These are phyloP conservation scores for Pocillopora meandrina DNA, from an alignment of 92 coral and sea anemone species.

Conservation along the genomic window DNA sequence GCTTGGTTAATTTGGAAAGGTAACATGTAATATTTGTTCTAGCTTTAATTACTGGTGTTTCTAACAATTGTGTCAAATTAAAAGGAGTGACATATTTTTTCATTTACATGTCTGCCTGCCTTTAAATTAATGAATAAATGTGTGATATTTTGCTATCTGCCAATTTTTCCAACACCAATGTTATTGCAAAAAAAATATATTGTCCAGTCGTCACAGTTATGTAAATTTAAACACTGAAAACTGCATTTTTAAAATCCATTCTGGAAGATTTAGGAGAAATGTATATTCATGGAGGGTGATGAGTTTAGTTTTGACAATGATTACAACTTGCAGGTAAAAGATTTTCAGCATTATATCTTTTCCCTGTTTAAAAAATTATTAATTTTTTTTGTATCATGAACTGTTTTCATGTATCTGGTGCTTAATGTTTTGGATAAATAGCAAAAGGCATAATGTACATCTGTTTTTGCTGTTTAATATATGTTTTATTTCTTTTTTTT, in stretches of 20 bases:
- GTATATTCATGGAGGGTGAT: neutral
- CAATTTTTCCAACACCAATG: neutral
- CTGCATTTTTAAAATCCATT: neutral
- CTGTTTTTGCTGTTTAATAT: neutral
- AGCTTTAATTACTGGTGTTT: neutral
- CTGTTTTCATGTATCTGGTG: neutral
- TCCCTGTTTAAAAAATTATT: neutral
- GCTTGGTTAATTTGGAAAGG: neutral
- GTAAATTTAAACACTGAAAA: conserved; percentile 20
- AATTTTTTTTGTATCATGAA: neutral
- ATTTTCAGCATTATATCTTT: neutral
- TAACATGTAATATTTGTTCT: neutral
- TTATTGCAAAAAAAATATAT: neutral
- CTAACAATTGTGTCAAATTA: neutral
- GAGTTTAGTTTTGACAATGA: too few relatives aligned
- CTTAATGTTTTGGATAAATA: neutral
- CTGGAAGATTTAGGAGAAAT: neutral
- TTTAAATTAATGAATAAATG: neutral
- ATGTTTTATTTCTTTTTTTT: neutral
- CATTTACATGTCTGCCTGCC: too few relatives aligned
- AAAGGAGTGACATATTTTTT: too few relatives aligned
- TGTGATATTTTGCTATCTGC: neutral
- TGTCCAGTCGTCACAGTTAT: conserved; percentile 2
- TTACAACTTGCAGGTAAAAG: conserved; percentile 2
- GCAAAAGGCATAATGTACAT: neutral